Percentiles rank a stretch among this genome's conserved stretches.
These are phyloP conservation scores for Philhelius pedissequus DNA, from an alignment of 2,888 invertebrate genomes.

Conservation along the genomic window DNA sequence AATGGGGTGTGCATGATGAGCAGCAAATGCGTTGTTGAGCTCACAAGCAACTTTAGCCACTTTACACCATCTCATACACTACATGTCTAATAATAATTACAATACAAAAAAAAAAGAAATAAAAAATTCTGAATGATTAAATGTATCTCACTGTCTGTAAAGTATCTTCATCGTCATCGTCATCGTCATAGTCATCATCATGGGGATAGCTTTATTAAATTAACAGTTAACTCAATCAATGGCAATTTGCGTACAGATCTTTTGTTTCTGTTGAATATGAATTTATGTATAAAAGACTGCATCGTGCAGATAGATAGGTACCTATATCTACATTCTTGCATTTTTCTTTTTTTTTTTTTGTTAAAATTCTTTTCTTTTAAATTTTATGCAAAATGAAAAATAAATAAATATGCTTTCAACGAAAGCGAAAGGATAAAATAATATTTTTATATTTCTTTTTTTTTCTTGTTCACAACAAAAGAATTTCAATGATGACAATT, in stretches of 20 bases:
- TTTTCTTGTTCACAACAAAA: neutral
- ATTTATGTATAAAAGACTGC: neutral
- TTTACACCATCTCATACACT: neutral
- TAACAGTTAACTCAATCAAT: conserved; percentile 55
- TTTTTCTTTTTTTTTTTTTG: neutral
- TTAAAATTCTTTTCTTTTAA: conserved; percentile 17
- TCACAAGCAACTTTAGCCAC: conserved; percentile 7
- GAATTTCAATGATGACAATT: conserved; percentile 43
- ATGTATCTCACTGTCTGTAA: conserved; percentile 18
- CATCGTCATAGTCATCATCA: neutral
- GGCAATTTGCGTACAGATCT: neutral
- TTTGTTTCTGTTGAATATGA: neutral
- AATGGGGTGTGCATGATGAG: conserved; percentile 66
- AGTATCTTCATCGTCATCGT: neutral
- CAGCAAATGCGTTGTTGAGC: conserved; percentile 37
- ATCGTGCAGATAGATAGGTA: neutral
- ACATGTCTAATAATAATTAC: conserved; percentile 21
- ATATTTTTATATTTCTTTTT: neutral
- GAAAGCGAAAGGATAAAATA: conserved; percentile 56
- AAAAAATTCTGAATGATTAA: conserved; percentile 18
- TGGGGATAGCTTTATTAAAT: conserved; percentile 47
- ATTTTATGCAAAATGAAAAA: conserved; percentile 27
- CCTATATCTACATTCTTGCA: neutral
- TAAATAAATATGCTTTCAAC: neutral
- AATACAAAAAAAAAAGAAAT: conserved; percentile 6